These are phyloP conservation scores for Takifugu flavidus DNA, from an alignment of 2,113 vertebrate species.

Conservation along the genomic window DNA sequence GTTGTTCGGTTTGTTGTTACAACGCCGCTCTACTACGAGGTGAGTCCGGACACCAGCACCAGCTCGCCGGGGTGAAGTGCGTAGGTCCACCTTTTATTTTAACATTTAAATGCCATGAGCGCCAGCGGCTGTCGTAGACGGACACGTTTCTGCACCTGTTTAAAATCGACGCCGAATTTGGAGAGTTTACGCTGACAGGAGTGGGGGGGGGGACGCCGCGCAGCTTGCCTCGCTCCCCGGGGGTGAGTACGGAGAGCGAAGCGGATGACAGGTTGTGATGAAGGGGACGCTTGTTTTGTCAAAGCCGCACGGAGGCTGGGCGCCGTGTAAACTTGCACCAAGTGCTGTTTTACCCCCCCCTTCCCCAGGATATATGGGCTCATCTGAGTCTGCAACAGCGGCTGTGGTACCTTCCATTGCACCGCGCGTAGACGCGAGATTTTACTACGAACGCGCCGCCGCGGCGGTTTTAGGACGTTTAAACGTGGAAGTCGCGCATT, in stretches of 20 bases:
- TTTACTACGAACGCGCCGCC: constrained; percentile 58
- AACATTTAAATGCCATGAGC: neutral
- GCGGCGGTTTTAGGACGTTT: constrained; percentile 39
- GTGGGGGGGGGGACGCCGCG: constrained; percentile 5
- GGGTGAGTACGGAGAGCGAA: constrained; percentile 43
- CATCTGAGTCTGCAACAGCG: constrained; percentile 13
- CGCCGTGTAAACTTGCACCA: neutral
- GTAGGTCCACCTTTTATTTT: constrained; percentile 34
- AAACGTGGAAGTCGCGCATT: neutral
- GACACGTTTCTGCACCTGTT: constrained; percentile 41
- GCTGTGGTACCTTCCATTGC: constrained; percentile 45
- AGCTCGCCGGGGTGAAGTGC: constrained; percentile 50
- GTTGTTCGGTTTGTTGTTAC: constrained; percentile 33
- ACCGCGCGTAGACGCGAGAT: constrained; percentile 51
- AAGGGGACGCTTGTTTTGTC: constrained; percentile 15
- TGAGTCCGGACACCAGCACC: constrained; percentile 16
- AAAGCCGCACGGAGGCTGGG: neutral
- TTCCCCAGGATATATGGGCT: constrained; percentile 7
- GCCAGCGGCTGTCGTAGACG: constrained; percentile 21
- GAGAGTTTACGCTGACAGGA: constrained; percentile 17
- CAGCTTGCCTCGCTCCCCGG: constrained; percentile 36
- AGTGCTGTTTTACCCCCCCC: constrained; percentile 20
- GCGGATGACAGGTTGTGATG: constrained; percentile 47
- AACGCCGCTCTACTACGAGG: constrained; percentile 15
- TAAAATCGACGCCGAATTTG: constrained; percentile 13